phyloP scores from a whole-genome alignment of 1,140 invertebrate species.

The Cryptotermes secundus region DNA sequence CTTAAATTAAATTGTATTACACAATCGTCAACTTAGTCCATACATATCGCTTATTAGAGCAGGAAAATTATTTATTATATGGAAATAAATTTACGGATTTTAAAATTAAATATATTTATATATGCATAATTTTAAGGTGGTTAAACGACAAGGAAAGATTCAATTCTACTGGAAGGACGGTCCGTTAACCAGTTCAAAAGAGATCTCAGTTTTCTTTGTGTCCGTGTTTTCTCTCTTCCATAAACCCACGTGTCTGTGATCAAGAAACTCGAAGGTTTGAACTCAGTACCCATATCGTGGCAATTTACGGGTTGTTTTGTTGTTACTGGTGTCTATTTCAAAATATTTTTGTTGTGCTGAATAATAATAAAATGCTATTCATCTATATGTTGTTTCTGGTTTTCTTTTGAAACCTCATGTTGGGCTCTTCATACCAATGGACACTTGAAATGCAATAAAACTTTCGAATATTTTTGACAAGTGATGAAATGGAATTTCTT shows the following conservation, averaged over 20 bases:
- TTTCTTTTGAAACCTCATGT: too few species aligned
- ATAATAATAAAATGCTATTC: neutral
- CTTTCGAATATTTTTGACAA: too few species aligned
- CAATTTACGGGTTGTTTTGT: neutral
- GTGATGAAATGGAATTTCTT: too few species aligned
- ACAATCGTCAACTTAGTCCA: too few species aligned
- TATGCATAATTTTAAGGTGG: neutral
- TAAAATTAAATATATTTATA: neutral
- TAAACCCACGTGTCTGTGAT: neutral
- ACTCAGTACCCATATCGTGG: neutral
- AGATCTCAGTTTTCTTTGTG: neutral
- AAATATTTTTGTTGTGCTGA: constrained; percentile 1
- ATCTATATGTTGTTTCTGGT: too few species aligned
- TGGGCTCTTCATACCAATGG: too few species aligned
- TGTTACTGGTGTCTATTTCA: neutral
- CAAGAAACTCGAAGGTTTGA: neutral
- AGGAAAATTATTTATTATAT: too few species aligned
- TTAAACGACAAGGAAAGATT: neutral
- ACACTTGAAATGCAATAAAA: too few species aligned
- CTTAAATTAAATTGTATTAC: too few species aligned
- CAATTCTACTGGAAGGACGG: too few species aligned
- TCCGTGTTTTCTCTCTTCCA: neutral
- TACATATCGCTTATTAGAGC: too few species aligned
- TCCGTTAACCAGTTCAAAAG: neutral
- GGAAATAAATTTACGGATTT: neutral